These are phyloP conservation scores for Drosophila burlai DNA, from an alignment of 1,140 invertebrate genomes.

Conservation along the genomic window DNA sequence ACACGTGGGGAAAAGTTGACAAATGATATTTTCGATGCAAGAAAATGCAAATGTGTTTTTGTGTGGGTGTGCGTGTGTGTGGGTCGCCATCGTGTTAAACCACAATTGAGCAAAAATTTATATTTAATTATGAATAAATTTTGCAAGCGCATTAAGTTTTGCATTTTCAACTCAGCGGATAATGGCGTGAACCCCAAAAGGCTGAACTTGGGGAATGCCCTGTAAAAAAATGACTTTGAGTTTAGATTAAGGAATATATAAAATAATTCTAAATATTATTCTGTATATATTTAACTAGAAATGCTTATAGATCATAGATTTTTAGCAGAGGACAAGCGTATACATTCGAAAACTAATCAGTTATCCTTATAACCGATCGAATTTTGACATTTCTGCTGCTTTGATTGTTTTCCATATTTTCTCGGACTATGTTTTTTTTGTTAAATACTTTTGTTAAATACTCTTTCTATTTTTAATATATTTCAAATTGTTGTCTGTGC, in stretches of 20 bases:
- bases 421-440: background rate
- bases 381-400: background rate
- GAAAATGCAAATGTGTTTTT: constrained; percentile 26
- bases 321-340: background rate
- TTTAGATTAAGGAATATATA: background rate
- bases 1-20: constrained; percentile 37
- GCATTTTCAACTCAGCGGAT: constrained; percentile 71
- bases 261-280: background rate
- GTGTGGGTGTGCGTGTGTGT: constrained; percentile 5
- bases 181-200: background rate
- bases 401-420: background rate
- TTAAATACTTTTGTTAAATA: no score
- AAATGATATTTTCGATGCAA: constrained; percentile 44
- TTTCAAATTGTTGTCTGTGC: background rate
- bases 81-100: constrained; percentile 62
- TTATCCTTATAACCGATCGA: no score
- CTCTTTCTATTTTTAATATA: background rate
- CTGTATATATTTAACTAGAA: background rate
- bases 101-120: constrained; percentile 82
- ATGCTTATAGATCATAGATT: background rate
- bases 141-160: constrained; percentile 77
- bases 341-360: no score
- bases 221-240: background rate
- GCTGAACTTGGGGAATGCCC: constrained; percentile 20
- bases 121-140: constrained; percentile 84